These are phyloP conservation scores for Gibbula magus DNA, from an alignment of 2,888 invertebrate genomes.

Conservation along the genomic window DNA sequence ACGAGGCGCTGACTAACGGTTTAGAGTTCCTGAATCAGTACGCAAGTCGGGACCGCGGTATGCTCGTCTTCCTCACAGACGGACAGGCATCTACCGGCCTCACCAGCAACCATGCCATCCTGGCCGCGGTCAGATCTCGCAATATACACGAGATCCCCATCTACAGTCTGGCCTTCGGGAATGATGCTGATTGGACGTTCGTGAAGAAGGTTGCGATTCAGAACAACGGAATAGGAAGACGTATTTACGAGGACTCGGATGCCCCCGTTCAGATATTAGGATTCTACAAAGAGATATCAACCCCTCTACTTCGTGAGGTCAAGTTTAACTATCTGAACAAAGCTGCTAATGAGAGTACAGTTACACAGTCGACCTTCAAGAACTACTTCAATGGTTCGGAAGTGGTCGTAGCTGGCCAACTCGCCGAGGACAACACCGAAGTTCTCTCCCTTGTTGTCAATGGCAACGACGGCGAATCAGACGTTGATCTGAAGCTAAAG, in stretches of 20 bases:
- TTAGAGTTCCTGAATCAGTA: constrained; percentile 77
- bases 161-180: constrained; percentile 59
- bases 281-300: constrained; percentile 81
- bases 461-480: constrained; percentile 33
- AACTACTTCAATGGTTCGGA: constrained; percentile 60
- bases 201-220: constrained; percentile 76
- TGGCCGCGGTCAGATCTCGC: constrained; percentile 44
- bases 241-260: constrained; percentile 85
- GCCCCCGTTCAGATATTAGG: constrained; percentile 82
- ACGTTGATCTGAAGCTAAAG: constrained; percentile 1
- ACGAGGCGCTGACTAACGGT: constrained; percentile 78
- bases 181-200: constrained; percentile 55
- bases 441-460: constrained; percentile 31
- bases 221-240: constrained; percentile 83
- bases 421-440: neutral
- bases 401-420: constrained; percentile 49
- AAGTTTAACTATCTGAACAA: constrained; percentile 79
- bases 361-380: constrained; percentile 45
- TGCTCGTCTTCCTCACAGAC: constrained; percentile 76
- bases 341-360: constrained; percentile 49
- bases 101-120: constrained; percentile 64
- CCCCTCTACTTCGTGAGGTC: constrained; percentile 82
- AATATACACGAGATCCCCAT: constrained; percentile 55
- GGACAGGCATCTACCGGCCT: constrained; percentile 75
- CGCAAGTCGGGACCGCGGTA: constrained; percentile 39